Base-by-base conservation (phyloP, 2,888 invertebrate species). In the Rhingia rostrata region DNA sequence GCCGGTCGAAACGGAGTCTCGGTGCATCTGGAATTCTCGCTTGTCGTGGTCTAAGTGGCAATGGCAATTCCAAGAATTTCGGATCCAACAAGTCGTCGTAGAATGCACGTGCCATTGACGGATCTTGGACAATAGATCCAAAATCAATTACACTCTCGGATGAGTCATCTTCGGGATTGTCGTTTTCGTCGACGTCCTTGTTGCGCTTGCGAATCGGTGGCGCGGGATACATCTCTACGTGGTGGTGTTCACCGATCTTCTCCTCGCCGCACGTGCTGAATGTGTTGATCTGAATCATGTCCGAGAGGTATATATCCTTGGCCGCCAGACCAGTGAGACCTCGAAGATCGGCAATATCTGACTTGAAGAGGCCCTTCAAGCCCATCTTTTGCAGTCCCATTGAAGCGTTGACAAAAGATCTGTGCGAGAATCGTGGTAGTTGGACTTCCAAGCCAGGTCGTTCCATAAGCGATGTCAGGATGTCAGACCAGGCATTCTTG, bases 201-300 rank as follows among this genome's bases (percentile, higher is more conserved):
- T 90, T 90, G 73, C 92, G 91, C 92, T 93, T 93, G 86, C 93
- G 92, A 4, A 93, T 90, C 2, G 95, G 93, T 7, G 94, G 94
- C 10, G 95, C 95, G 4, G 96, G 97, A 90, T 96, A 97, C 88
- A 95, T 94, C 90, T 97, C 97, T 2, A 95, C 93, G 87, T 96
- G 96, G 89, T 96, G 96, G 69, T 95, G 94, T 39, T 95, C 95
- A 32, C 94, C 94, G 30, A 95, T 93, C 63, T 94, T 93, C 43
- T 93, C 94, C 88, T 96, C 96, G 0, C 95, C 96, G 87, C 97
- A 97, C 10, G 96, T 96, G 75, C 95, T 95, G 90, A 97, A 97
- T n/a, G 95, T 94, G 86, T 96, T 96, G 84, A 95, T 93, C 92
- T 97, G 96, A 64, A 97, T 92, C 93, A 97, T 94, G 89, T 97